These are phyloP conservation scores for Aspiorhynchus laticeps DNA, from an alignment of 2,113 vertebrate species.

Conservation along the genomic window DNA sequence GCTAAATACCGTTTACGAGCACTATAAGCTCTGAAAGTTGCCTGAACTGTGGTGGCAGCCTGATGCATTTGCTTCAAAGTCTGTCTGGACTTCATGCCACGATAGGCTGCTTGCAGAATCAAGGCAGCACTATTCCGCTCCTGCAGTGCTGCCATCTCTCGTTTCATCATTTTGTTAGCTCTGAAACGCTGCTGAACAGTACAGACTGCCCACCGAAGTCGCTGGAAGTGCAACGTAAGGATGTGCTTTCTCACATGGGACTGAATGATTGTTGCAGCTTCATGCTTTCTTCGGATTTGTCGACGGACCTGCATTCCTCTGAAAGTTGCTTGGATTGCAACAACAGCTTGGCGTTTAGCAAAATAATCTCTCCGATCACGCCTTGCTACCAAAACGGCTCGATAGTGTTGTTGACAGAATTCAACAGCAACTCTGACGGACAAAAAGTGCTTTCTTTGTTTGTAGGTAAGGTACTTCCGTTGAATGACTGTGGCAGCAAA, in stretches of 20 bases:
- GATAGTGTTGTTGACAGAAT: conserved; percentile 75
- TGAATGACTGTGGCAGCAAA: conserved; percentile 73
- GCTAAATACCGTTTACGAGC: conserved; percentile 64
- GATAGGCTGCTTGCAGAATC: conserved; percentile 80
- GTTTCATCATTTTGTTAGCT: conserved; percentile 71
- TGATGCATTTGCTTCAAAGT: conserved; percentile 56
- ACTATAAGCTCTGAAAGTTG: conserved; percentile 70
- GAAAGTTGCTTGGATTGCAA: conserved; percentile 82
- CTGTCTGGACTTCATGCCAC: conserved; percentile 74
- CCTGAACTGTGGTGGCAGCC: conserved; percentile 78
- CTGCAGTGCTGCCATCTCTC: conserved; percentile 60
- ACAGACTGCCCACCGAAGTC: conserved; percentile 68
- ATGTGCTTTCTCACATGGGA: conserved; percentile 77
- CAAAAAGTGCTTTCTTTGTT: conserved; percentile 68
- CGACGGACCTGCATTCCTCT: conserved; percentile 73
- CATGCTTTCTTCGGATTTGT: conserved; percentile 59
- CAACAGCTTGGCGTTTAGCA: conserved; percentile 65
- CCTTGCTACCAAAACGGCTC: conserved; percentile 60
- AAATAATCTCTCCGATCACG: conserved; percentile 68
- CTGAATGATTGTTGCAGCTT: conserved; percentile 81
- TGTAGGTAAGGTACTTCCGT: conserved; percentile 67
- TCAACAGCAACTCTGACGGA: conserved; percentile 70
- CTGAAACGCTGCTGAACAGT: conserved; percentile 78
- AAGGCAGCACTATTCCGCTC: conserved; percentile 68
- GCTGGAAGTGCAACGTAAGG: conserved; percentile 68